These are phyloP conservation scores for Anhinga rufa DNA, from an alignment of 2,113 vertebrate genomes.

Conservation along the genomic window DNA sequence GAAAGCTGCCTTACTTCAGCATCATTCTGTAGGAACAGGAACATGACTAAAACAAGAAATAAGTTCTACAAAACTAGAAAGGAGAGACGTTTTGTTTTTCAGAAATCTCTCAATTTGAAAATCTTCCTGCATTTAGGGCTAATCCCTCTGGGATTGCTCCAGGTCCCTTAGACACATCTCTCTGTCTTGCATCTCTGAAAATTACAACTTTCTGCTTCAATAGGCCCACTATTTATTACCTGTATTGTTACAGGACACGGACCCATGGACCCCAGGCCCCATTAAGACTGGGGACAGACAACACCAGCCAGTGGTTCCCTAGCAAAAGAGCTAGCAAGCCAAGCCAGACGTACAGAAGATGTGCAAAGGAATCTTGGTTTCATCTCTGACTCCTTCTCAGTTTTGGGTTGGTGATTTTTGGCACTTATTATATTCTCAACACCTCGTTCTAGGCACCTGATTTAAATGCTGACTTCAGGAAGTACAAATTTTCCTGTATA, in stretches of 20 bases:
- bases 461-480: background rate
- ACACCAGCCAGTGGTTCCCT: background rate
- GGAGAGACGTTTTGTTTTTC: background rate
- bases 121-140: background rate
- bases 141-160: background rate
- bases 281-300: background rate
- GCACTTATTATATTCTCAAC: background rate
- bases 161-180: background rate
- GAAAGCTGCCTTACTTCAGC: background rate
- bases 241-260: background rate
- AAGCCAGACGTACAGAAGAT: background rate
- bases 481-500: background rate
- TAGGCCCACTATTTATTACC: background rate
- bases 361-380: background rate
- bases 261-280: background rate
- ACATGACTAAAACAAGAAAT: background rate
- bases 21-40: background rate
- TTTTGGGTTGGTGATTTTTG: background rate
- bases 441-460: background rate
- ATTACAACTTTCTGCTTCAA: background rate
- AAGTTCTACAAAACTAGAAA: background rate
- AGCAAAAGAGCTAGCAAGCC: background rate
- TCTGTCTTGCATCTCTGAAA: background rate
- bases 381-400: background rate
- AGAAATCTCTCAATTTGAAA: background rate